phyloP scores from a whole-genome alignment of 2,797 vertebrate genomes.

The Myotis planiceps region DNA sequence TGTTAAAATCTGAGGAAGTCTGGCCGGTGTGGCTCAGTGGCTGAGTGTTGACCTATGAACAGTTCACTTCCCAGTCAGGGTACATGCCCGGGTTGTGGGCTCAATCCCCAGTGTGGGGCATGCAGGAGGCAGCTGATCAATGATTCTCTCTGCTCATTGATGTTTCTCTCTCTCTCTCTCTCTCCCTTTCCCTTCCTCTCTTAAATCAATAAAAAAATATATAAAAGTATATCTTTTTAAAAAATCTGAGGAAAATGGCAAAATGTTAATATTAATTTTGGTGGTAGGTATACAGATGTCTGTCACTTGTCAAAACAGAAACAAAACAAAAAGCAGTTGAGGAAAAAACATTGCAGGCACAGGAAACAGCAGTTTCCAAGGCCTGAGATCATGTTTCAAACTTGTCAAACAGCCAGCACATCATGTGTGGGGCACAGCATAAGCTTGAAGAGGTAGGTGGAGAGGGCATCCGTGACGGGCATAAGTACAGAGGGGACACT shows the following conservation, averaged over 20 bases:
- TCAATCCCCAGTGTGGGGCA: too few species aligned
- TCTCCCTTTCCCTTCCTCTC: too few species aligned
- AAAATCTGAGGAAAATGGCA: background rate
- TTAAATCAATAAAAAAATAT: too few species aligned
- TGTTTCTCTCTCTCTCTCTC: too few species aligned
- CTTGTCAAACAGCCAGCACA: background rate
- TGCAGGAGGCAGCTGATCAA: too few species aligned
- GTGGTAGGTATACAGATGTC: background rate
- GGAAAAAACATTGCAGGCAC: background rate
- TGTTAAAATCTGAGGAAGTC: background rate
- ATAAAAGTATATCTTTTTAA: too few species aligned
- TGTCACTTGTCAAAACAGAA: background rate
- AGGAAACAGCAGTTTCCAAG: background rate
- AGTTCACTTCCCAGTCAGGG: too few species aligned
- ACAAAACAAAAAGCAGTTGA: background rate
- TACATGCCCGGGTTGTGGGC: too few species aligned
- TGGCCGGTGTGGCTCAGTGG: too few species aligned
- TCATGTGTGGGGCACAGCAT: accelerated
- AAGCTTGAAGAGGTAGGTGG: background rate
- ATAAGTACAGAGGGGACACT: background rate
- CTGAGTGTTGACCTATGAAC: too few species aligned
- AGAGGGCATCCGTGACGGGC: background rate
- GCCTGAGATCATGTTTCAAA: background rate
- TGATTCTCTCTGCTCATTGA: too few species aligned
- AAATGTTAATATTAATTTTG: background rate